These are phyloP conservation scores for Poeciliopsis prolifica DNA, from an alignment of 2,113 vertebrate genomes.

Conservation along the genomic window DNA sequence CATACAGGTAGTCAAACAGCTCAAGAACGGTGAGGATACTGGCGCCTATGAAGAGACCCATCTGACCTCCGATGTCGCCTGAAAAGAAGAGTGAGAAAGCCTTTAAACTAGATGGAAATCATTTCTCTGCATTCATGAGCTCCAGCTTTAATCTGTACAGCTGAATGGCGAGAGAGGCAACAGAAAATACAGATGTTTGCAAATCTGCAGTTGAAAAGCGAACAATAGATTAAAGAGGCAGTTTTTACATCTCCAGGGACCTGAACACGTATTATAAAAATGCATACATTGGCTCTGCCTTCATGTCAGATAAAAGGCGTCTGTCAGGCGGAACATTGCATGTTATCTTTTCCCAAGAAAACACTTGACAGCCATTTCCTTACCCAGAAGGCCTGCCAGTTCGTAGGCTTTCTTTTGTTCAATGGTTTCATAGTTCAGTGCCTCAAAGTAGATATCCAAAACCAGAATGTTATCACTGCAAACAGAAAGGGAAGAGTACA, in stretches of 20 bases:
- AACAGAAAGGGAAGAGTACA: constrained; percentile 36
- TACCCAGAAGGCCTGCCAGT: constrained; percentile 95
- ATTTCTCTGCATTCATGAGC: constrained; percentile 1
- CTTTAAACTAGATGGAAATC: background rate
- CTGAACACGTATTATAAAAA: constrained; percentile 40
- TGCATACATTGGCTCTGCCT: constrained; percentile 26
- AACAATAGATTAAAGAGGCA: constrained; percentile 35
- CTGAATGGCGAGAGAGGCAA: constrained; percentile 21
- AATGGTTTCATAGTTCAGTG: constrained; percentile 97
- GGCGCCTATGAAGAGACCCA: constrained; percentile 98
- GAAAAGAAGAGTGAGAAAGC: constrained; percentile 10
- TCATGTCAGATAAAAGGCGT: constrained; percentile 45
- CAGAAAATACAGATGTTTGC: constrained; percentile 20
- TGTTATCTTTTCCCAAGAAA: constrained; percentile 27
- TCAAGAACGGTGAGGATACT: constrained; percentile 96
- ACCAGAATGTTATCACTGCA: constrained; percentile 97
- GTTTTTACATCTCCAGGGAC: constrained; percentile 26
- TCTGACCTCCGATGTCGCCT: constrained; percentile 99
- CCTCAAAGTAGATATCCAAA: constrained; percentile 98
- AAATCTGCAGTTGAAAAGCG: constrained; percentile 9
- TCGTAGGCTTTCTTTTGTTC: constrained; percentile 99
- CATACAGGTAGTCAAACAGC: constrained; percentile 96
- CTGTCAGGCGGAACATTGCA: constrained; percentile 32
- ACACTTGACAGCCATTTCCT: constrained; percentile 58
- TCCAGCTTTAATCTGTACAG: background rate